Evolutionary conservation across 2,888 invertebrate genomes (phyloP).

Genomic region (Andrena minutula): DNA sequence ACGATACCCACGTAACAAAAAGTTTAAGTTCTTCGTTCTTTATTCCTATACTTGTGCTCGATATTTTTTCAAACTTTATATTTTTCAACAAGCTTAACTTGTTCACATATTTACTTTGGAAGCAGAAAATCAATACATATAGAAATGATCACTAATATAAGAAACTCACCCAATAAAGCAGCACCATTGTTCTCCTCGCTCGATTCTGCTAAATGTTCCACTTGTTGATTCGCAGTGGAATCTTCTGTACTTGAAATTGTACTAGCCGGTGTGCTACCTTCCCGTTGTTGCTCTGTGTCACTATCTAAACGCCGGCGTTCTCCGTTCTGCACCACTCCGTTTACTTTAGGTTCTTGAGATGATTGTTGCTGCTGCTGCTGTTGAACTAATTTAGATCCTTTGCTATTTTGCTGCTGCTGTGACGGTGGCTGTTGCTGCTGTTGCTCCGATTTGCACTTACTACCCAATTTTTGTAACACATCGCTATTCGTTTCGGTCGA

Average conservation of each 20-base stretch:
- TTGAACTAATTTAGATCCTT: conserved; percentile 73
- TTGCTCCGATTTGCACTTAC: conserved; percentile 73
- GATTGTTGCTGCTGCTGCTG: conserved; percentile 65
- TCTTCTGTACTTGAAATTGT: conserved; percentile 83
- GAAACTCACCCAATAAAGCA: conserved; percentile 81
- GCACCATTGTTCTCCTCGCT: conserved; percentile 78
- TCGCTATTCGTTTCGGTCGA: conserved; percentile 74
- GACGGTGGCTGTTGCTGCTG: conserved; percentile 52
- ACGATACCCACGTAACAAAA: conserved; percentile 20
- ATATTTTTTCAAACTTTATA: conserved; percentile 6
- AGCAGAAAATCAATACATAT: conserved; percentile 67
- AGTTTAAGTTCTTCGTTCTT: neutral
- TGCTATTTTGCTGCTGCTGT: conserved; percentile 63
- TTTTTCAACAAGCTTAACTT: conserved; percentile 13
- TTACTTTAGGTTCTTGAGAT: conserved; percentile 76
- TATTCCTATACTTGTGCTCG: conserved; percentile 2
- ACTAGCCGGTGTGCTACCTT: conserved; percentile 83
- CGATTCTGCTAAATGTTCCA: conserved; percentile 76
- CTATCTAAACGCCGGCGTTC: conserved; percentile 81
- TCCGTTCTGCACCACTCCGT: conserved; percentile 77
- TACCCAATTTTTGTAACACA: conserved; percentile 75
- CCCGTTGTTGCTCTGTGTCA: conserved; percentile 80
- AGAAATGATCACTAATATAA: conserved; percentile 73
- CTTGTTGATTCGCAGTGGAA: conserved; percentile 77
- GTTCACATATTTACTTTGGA: conserved; percentile 40